Conservation (phyloP, 1,140 invertebrate genomes). For the Bemisia tabaci region DNA sequence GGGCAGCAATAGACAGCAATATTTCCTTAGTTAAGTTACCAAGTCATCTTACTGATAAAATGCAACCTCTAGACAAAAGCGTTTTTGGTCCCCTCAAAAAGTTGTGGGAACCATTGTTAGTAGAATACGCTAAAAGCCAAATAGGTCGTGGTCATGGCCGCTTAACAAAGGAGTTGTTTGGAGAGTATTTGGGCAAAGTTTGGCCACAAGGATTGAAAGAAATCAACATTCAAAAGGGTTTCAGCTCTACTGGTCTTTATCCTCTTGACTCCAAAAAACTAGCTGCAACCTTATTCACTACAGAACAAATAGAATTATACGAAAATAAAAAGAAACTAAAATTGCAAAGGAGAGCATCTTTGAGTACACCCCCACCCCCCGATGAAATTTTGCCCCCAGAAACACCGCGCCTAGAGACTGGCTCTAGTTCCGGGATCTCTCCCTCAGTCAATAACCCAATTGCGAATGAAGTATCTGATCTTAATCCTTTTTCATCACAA, state of each 20-base stretch:
- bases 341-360: neutral
- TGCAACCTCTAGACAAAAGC: conserved; percentile 24
- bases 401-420: neutral
- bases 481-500: too few species aligned
- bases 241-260: conserved; percentile 3
- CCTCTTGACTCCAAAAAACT: conserved; percentile 4
- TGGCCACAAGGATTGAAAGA: conserved; percentile 6
- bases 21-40: conserved; percentile 24
- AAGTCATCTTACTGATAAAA: conserved; percentile 24
- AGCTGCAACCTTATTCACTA: neutral
- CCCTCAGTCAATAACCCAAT: neutral
- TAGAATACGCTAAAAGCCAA: conserved; percentile 18
- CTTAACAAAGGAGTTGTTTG: conserved; percentile 21
- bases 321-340: neutral
- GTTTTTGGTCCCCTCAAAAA: conserved; percentile 26
- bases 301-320: neutral
- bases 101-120: conserved; percentile 22
- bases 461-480: neutral
- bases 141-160: conserved; percentile 10
- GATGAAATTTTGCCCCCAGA: neutral
- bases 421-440: neutral
- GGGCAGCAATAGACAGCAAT: conserved; percentile 21
- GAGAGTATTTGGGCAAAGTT: conserved; percentile 18
- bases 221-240: conserved; percentile 2
- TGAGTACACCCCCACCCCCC: neutral